Evolutionary conservation across 1,140 invertebrate genomes (phyloP).

Genomic region (Lycorma delicatula): DNA sequence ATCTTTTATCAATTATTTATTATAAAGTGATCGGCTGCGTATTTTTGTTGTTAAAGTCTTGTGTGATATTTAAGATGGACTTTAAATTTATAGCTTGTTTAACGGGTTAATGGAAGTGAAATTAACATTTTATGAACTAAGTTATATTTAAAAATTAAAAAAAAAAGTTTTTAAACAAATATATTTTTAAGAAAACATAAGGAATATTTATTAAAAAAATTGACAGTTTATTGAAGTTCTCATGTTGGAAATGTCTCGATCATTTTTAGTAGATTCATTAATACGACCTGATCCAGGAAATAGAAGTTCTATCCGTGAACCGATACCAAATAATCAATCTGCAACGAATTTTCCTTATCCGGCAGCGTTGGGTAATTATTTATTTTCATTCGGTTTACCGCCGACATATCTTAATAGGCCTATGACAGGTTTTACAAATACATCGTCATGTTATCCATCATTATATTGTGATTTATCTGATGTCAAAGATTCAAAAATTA

Average conservation of each 20-base stretch:
- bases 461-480: not conserved
- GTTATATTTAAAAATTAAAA: too few species aligned
- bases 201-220: too few species aligned
- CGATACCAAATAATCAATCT: slow-evolving; percentile 6
- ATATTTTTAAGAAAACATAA: too few species aligned
- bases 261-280: slow-evolving; percentile 27
- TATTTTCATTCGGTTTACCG: slow-evolving; percentile 14
- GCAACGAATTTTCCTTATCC: slow-evolving; percentile 14
- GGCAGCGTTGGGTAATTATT: slow-evolving; percentile 10
- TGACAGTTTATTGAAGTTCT: too few species aligned
- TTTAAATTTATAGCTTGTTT: too few species aligned
- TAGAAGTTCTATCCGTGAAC: slow-evolving; percentile 9
- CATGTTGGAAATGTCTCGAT: slow-evolving; percentile 23
- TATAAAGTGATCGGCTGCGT: too few species aligned
- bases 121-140: too few species aligned
- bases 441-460: slow-evolving; percentile 11
- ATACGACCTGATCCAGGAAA: slow-evolving; percentile 13
- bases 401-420: slow-evolving; percentile 9
- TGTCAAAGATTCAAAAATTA: slow-evolving; percentile 13
- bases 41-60: too few species aligned
- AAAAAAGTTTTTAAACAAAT: too few species aligned
- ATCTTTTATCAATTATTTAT: too few species aligned
- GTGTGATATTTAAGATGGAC: too few species aligned
- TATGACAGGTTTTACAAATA: slow-evolving; percentile 4
- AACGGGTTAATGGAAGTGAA: too few species aligned